Evolutionary conservation across 2,888 invertebrate species (phyloP), one percentile per base, ranked within the genome.

Genomic region (Brachyptera putata): DNA sequence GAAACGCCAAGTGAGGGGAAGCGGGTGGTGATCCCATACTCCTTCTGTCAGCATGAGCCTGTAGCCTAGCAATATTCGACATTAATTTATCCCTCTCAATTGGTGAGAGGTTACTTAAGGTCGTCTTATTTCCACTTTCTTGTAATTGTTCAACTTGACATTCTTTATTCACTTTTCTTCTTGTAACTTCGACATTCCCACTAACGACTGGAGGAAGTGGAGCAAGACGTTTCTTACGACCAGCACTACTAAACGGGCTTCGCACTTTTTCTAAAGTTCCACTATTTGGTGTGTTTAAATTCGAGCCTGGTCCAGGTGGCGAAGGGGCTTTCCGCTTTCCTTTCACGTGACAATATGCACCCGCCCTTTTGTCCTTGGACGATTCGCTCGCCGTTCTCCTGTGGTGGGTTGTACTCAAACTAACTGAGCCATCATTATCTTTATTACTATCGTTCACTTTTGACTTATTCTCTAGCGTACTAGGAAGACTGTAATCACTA

Each of bases 261-360:
- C 60, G 55, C 49, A 60, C 22, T 48, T 53, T 60, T 26, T 63
- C 63, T 58, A 63, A 56, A 22, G 58, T 61, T 16, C 56, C 56
- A 16, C 16, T 11, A 22, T 18, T 34, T 9, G 22, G 21, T 14
- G 34, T 13, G 16, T 16, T 36, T 2, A 18, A 21, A 4, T 34
- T 36, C 36, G 7, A 18, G 18, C 37, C 26, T n/a, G 68, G 70
- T 0, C 14, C 9, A 16, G 87, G 89, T 3, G 89, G 89, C 65
- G 79, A 80, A 0, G 89, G 89, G 0, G 89, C 89, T 69, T 81
- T 83, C 55, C 89, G 75, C 72, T 89, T 89, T 22, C 89, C 89
- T 66, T 86, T 87, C 0, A 89, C 88, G 75, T 89, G 86, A 22
- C 77, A 72, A 67, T 77, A 78, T 2, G 77, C 75, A 3, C 81